Evolutionary conservation across 2,113 vertebrate species (phyloP).

Genomic region (Elaphurus davidianus): DNA sequence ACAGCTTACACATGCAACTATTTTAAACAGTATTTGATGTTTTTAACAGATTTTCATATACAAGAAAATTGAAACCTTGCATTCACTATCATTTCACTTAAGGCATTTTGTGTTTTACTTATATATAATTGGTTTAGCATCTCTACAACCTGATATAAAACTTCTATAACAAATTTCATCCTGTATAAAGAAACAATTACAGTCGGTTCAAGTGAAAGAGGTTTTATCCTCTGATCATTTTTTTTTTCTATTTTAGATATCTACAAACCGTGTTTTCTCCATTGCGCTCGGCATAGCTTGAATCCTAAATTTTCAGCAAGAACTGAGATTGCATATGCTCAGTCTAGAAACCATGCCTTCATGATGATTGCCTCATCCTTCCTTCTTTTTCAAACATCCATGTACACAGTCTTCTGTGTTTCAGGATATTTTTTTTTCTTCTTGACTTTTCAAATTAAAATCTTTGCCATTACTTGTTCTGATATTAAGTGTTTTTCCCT

Average conservation of each 20-base stretch:
- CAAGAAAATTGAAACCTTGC: not conserved
- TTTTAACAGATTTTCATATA: not conserved
- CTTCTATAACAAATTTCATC: not conserved
- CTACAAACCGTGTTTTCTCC: not conserved
- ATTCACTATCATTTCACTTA: not conserved
- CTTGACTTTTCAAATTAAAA: not conserved
- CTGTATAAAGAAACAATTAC: not conserved
- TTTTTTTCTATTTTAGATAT: not conserved
- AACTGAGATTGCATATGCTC: not conserved
- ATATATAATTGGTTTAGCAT: not conserved
- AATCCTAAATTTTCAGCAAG: not conserved
- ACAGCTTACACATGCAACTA: not conserved
- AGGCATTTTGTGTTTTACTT: not conserved
- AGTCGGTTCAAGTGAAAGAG: not conserved
- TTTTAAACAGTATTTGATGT: not conserved
- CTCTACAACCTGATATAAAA: not conserved
- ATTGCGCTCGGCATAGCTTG: not conserved
- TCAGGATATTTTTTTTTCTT: not conserved
- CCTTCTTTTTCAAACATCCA: not conserved
- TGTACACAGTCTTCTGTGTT: not conserved
- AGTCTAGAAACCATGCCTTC: not conserved
- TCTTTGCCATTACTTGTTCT: not conserved
- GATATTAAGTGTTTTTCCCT: not conserved
- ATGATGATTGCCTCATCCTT: not conserved
- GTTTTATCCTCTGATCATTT: not conserved